Evolutionary conservation across 2,888 invertebrate species (phyloP).

Genomic region (Agrochola lychnidis): DNA sequence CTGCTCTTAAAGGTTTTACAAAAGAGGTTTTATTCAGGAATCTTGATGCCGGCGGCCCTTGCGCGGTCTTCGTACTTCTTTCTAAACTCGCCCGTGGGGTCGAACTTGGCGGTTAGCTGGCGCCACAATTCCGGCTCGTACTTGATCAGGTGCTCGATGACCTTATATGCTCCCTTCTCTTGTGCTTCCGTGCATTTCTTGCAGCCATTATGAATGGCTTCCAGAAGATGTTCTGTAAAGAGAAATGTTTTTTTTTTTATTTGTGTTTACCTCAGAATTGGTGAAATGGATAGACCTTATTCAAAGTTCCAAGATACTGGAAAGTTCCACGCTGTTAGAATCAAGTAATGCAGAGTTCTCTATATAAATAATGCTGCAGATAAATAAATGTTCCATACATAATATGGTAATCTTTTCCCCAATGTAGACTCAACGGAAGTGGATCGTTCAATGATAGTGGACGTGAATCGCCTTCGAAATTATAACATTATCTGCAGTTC

Average conservation of each 20-base stretch:
- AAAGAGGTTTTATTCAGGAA: conserved; percentile 72
- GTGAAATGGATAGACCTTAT: background rate
- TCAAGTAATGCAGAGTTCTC: background rate
- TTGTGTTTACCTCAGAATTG: background rate
- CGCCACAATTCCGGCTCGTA: conserved; percentile 92
- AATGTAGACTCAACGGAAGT: conserved; percentile 29
- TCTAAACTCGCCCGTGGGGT: conserved; percentile 92
- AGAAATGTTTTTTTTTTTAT: conserved; percentile 1
- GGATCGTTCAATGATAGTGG: conserved; percentile 16
- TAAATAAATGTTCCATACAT: background rate
- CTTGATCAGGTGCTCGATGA: conserved; percentile 92
- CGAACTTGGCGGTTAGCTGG: conserved; percentile 92
- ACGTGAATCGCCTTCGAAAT: conserved; percentile 42
- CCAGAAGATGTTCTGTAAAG: conserved; percentile 91
- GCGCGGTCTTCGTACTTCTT: conserved; percentile 92
- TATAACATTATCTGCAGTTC: background rate
- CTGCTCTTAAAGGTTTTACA: background rate
- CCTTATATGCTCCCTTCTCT: conserved; percentile 91
- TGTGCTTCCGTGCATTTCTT: conserved; percentile 93
- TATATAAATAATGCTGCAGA: background rate
- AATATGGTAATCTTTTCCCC: conserved; percentile 14
- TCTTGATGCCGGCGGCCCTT: conserved; percentile 85
- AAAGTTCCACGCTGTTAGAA: background rate
- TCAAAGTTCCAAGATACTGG: background rate
- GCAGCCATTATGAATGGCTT: conserved; percentile 93